Percentiles rank a stretch among this genome's conserved stretches.
Conservation (phyloP, 2,113 vertebrate genomes). For the Indicator maculatus region DNA sequence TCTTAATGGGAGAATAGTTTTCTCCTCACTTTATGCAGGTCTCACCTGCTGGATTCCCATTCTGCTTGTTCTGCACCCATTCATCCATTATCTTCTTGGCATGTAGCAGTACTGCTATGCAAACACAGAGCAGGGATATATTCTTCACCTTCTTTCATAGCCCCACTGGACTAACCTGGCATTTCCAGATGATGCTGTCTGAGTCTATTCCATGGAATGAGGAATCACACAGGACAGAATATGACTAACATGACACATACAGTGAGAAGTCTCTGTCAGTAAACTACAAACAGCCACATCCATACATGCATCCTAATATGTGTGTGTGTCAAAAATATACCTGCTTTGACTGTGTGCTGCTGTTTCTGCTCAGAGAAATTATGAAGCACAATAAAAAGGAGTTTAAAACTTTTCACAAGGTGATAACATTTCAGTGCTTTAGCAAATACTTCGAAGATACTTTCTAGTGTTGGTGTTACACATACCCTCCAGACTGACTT, state of each 20-base stretch:
- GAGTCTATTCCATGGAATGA: not conserved
- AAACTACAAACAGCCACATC: conserved; percentile 38
- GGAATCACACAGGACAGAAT: conserved; percentile 3
- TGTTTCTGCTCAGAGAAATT: conserved; percentile 38
- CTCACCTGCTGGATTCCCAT: not conserved
- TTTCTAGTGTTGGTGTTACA: conserved; percentile 37
- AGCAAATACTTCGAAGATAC: conserved; percentile 36
- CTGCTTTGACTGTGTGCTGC: conserved; percentile 56
- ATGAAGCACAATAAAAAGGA: conserved; percentile 46
- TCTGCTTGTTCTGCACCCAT: not conserved
- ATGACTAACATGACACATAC: conserved; percentile 1
- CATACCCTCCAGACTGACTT: not conserved
- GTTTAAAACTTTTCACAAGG: conserved; percentile 47
- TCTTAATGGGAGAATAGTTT: not conserved
- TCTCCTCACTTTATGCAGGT: not conserved
- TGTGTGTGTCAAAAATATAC: conserved; percentile 39
- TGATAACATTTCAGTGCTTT: conserved; percentile 55
- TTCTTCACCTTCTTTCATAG: not conserved
- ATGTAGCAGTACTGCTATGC: not conserved
- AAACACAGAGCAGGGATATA: not conserved
- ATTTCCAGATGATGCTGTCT: conserved; percentile 20
- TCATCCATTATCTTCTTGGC: not conserved
- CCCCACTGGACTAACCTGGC: not conserved
- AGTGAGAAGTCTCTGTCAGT: conserved; percentile 52
- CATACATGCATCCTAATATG: not conserved